Conservation (phyloP, 2,888 invertebrate species). For the Metallyticus violacea region DNA sequence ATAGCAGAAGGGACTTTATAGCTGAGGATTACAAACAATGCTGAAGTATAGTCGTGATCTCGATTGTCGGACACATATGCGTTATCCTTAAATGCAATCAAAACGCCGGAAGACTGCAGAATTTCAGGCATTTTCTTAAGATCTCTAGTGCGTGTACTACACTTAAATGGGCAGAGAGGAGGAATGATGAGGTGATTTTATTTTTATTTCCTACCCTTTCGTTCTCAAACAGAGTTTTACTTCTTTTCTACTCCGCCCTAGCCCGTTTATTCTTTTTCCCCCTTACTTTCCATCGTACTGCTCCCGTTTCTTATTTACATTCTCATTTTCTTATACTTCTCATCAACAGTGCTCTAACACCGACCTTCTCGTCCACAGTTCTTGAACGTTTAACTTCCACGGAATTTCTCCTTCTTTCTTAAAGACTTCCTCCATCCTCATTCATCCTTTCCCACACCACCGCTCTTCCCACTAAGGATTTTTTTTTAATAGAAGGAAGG, state of each 20-base stretch:
- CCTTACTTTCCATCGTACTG: background rate
- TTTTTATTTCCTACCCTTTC: background rate
- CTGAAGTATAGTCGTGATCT: too few relatives aligned
- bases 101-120: too few relatives aligned
- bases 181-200: too few relatives aligned
- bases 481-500: background rate
- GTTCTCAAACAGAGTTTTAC: background rate
- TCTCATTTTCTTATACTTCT: slow-evolving; percentile 8
- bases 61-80: too few relatives aligned
- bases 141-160: background rate
- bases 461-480: background rate
- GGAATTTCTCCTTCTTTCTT: background rate
- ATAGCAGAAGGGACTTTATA: too few relatives aligned
- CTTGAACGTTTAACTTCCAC: background rate
- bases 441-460: background rate
- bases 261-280: background rate
- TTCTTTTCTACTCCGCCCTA: background rate
- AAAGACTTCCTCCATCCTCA: background rate
- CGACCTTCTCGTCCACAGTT: background rate
- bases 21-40: too few relatives aligned
- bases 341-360: background rate
- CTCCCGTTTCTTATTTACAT: background rate
- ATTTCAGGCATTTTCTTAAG: too few relatives aligned
- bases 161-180: too few relatives aligned
- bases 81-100: too few relatives aligned